Evolutionary conservation across 2,113 vertebrate genomes (phyloP), one percentile per base, ranked within the genome.

Genomic region (Boulengeromyrus knoepffleri): DNA sequence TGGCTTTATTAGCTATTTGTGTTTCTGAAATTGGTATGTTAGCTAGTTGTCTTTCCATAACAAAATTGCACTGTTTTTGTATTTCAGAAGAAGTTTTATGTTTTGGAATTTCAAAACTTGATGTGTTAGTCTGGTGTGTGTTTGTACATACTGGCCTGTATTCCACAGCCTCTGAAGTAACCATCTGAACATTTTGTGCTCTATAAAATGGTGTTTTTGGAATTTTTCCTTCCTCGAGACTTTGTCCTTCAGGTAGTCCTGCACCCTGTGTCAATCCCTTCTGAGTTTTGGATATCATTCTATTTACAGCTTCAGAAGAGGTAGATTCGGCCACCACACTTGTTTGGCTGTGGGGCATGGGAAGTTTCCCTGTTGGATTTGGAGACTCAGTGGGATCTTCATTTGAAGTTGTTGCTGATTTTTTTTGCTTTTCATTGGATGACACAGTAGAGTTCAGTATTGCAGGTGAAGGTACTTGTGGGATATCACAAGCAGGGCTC

Each of bases 291-390:
- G n/a, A 77, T 80, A 86, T 1, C 5, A 89, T 92, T 15, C 50
- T 39, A 89, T 52, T 92, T 90, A 85, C 24, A 52, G 88, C 88
- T 17, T 95, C 91, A 4, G 91, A 91, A 88, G 92, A 58, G 24
- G 49, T 87, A 88, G 93, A 92, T 86, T 93, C 91, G 91, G 93
- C 92, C 70, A 93, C 90, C 90, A 93, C 93, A 10, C 86, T 53
- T 49, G 27, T 27, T 70, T 70, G 62, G 62, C n/a, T 70, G 10
- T 94, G 93, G 19, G 39, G 36, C 5, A 12, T 39, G 15, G 17
- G 36, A n/a, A 92, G 5, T 39, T 90, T 85, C 19, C 74, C 53
- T 84, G 53, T 89, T 80, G 90, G 39, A 62, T 77, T 88, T 27
- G 46, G 4, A 70, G 89, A 50, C 10, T 92, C 15, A 31, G 27